Base-by-base conservation (phyloP, 2,113 vertebrate genomes). In the Verasper variegatus region DNA sequence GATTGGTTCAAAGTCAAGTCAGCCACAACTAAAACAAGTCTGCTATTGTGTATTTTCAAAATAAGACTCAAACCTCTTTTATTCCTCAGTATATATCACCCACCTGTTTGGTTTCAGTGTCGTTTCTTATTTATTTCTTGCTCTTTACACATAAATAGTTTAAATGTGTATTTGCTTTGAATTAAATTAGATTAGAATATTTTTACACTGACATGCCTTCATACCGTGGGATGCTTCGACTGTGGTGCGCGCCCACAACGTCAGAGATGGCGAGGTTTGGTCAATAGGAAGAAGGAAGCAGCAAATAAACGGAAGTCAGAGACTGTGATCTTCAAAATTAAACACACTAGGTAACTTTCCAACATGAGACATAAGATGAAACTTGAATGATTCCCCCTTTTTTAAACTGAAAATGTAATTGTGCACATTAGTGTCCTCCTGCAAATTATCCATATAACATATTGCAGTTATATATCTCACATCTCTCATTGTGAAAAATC, bases 171-270 rank as follows among this genome's bases (percentile, higher is more conserved):
- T 31, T 31, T 31, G 1, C 31, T 31, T 31, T 31, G 31, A 31
- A 31, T 7, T 6, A 1, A 1, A 31, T 31, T 31, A 31, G 31
- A 31, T 1, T 5, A 13, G 49, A 2, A 24, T 21, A 18, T 49
- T 27, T 78, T 47, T 24, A 58, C 54, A 86, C 89, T 82, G 80
- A 86, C 70, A 56, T 66, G 55, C 58, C 66, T 61, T 60, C 5
- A 1, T 31, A 31, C 31, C 31, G 31, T 31, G 31, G 31, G 31
- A 31, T 31, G 31, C 31, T 31, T 31, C 3, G 70, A 15, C 66
- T 52, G 90, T 71, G 82, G 40, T 74, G 82, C 83, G 88, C 85
- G 78, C 83, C 80, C 87, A 88, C 69, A 78, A 79, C 89, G 89
- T 89, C 84, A 90, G 75, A 66, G 76, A 1, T 0, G 37, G 64